These are phyloP conservation scores for Marcusenius ussheri DNA, from an alignment of 2,113 vertebrate genomes.

Conservation along the genomic window DNA sequence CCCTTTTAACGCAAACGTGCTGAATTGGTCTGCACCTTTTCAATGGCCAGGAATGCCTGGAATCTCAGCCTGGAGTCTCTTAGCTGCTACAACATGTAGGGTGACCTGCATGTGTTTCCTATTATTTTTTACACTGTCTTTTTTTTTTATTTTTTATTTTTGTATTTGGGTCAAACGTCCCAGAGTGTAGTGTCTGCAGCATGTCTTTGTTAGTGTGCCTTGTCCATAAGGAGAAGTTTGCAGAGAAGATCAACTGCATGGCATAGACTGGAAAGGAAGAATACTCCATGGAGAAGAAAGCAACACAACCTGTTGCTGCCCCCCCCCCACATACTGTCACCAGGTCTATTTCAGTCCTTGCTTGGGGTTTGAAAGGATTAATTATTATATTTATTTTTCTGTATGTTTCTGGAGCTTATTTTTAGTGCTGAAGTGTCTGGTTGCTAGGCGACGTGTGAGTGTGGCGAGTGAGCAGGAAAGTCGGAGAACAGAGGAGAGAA, in stretches of 20 bases:
- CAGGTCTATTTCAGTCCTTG: slow-evolving; percentile 3
- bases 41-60: not conserved
- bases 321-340: not conserved
- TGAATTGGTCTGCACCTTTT: not conserved
- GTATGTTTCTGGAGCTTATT: slow-evolving; percentile 4
- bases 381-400: slow-evolving; percentile 14
- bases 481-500: not conserved
- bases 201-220: not conserved
- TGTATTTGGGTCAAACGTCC: not conserved
- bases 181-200: not conserved
- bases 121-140: not conserved
- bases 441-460: slow-evolving; percentile 9
- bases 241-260: not conserved
- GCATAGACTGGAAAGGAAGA: not conserved
- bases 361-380: slow-evolving; percentile 8
- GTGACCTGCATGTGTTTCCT: not conserved
- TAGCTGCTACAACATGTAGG: not conserved
- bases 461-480: not conserved
- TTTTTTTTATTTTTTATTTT: not conserved
- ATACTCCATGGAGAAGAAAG: not conserved
- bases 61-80: not conserved
- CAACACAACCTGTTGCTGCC: not conserved
- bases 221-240: not conserved
- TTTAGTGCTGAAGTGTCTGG: slow-evolving; percentile 9
- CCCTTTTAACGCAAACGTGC: not conserved